Percentiles rank a stretch among this genome's conserved stretches.
phyloP scores from a whole-genome alignment of 2,888 invertebrate species.

The Teinopalpus imperialis region DNA sequence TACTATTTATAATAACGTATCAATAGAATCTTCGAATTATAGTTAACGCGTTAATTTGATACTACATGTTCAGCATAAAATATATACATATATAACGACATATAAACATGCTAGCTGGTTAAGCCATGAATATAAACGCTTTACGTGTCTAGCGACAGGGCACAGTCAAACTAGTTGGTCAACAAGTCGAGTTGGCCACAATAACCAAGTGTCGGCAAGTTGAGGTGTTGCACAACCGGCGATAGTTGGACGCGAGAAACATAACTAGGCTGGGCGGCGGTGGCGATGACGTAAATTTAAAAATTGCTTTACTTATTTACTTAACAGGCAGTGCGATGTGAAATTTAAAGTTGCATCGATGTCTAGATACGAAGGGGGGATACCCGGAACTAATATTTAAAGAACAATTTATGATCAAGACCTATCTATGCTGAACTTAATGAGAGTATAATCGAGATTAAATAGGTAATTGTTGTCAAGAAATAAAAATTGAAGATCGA shows the following conservation, averaged over 20 bases:
- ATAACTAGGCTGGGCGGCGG: constrained; percentile 78
- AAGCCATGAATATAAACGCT: constrained; percentile 39
- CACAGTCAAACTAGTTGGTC: constrained; percentile 75
- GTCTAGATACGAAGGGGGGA: constrained; percentile 49
- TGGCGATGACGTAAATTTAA: constrained; percentile 78
- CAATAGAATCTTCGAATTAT: background rate
- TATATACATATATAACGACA: constrained; percentile 52
- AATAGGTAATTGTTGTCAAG: too few relatives aligned
- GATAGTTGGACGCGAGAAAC: constrained; percentile 80
- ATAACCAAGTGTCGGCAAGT: constrained; percentile 78
- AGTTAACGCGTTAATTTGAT: background rate
- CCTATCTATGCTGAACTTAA: too few relatives aligned
- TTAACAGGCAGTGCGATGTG: constrained; percentile 67
- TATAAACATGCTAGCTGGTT: constrained; percentile 46
- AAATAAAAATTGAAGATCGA: too few relatives aligned
- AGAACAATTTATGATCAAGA: background rate
- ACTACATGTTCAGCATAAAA: constrained; percentile 36
- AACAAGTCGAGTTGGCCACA: constrained; percentile 70
- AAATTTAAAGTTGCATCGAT: constrained; percentile 65
- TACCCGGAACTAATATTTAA: constrained; percentile 61
- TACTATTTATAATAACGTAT: too few relatives aligned
- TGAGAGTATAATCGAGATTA: too few relatives aligned
- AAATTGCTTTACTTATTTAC: constrained; percentile 80
- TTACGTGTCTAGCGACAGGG: background rate
- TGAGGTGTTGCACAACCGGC: constrained; percentile 71